A percentile compares a stretch with the other conserved stretches of the same genome.
Conservation (phyloP, 2,797 vertebrate genomes). For the Chelmon rostratus region DNA sequence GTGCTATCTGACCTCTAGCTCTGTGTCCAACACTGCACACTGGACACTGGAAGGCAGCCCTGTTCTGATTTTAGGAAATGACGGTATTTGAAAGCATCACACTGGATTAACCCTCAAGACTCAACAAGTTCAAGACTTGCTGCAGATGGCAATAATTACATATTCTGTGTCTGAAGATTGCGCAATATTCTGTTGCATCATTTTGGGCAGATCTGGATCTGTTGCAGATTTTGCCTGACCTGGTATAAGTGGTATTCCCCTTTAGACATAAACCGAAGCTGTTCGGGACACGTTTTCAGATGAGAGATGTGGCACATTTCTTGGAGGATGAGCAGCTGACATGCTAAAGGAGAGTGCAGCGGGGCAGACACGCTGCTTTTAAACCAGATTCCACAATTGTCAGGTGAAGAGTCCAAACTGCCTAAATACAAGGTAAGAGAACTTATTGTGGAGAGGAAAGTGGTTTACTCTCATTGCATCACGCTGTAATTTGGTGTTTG, state of each 20-base stretch:
- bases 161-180: constrained; percentile 1
- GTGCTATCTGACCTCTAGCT: background rate
- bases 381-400: background rate
- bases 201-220: background rate
- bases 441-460: background rate
- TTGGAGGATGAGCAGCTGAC: background rate
- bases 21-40: background rate
- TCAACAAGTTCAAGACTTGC: background rate
- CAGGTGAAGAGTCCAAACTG: constrained; percentile 2
- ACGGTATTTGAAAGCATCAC: background rate
- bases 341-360: background rate
- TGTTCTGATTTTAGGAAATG: background rate
- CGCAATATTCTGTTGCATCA: constrained; percentile 5
- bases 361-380: background rate
- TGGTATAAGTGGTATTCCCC: background rate
- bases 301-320: background rate
- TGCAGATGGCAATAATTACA: background rate
- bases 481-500: background rate
- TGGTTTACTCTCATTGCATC: background rate
- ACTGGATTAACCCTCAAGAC: background rate
- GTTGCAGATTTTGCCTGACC: background rate
- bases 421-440: constrained; percentile 32
- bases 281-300: background rate
- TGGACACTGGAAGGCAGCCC: background rate
- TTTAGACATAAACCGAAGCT: background rate